Evolutionary conservation across 2,888 invertebrate species (phyloP).

Genomic region (Spilarctia lutea): DNA sequence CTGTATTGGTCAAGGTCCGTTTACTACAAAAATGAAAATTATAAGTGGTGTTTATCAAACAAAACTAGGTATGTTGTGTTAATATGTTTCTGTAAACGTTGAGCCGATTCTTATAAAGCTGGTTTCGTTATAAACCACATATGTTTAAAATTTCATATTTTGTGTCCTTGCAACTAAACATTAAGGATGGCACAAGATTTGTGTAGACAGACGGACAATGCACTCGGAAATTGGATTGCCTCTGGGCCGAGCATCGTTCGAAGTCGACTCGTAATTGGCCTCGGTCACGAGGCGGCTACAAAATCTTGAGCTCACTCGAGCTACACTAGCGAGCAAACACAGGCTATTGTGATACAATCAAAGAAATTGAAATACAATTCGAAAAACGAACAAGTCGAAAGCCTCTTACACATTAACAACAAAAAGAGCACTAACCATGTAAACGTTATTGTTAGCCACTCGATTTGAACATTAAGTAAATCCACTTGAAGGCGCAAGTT

Average conservation of each 20-base stretch:
- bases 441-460: conserved; percentile 45
- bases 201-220: conserved; percentile 73
- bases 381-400: conserved; percentile 40
- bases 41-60: neutral
- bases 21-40: conserved; percentile 19
- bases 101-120: neutral
- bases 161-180: conserved; percentile 36
- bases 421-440: conserved; percentile 37
- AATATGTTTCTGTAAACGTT: neutral
- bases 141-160: conserved; percentile 22
- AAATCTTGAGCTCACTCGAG: conserved; percentile 48
- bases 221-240: conserved; percentile 80
- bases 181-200: conserved; percentile 52
- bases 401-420: conserved; percentile 32
- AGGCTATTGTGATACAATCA: conserved; percentile 45
- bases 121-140: neutral
- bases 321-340: conserved; percentile 42
- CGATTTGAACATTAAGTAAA: conserved; percentile 69
- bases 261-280: conserved; percentile 74
- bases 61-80: neutral
- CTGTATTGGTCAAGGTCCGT: conserved; percentile 38
- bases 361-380: conserved; percentile 52
- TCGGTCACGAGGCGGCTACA: conserved; percentile 60
- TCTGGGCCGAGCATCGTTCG: conserved; percentile 64
- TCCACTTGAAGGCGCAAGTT: conserved; percentile 74